phyloP scores from a whole-genome alignment of 2,113 vertebrate species.

The Eupsittula cactorum region DNA sequence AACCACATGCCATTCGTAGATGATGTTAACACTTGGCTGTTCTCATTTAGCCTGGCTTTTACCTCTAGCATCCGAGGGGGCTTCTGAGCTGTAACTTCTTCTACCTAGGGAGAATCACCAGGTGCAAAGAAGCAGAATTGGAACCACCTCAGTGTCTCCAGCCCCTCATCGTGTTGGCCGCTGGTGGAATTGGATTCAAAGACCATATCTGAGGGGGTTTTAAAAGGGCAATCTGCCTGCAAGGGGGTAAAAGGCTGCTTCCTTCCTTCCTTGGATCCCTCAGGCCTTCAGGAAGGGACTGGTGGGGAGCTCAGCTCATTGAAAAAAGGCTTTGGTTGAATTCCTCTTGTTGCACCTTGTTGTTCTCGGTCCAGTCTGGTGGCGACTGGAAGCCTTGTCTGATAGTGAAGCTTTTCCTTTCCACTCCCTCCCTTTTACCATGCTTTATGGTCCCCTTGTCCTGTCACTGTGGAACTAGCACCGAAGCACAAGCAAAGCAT shows the following conservation, averaged over 20 bases:
- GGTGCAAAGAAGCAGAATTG: conserved; percentile 90
- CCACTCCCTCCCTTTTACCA: conserved; percentile 69
- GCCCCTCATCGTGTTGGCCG: neutral
- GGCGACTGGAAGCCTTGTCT: conserved; percentile 88
- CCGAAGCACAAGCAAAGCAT: conserved; percentile 62
- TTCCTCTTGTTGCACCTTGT: conserved; percentile 93
- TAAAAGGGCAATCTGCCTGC: neutral
- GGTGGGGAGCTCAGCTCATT: conserved; percentile 52
- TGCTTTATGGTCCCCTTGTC: conserved; percentile 70
- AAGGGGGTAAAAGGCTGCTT: neutral
- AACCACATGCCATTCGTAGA: conserved; percentile 82
- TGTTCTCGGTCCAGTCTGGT: conserved; percentile 89
- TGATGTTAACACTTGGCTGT: conserved; percentile 85
- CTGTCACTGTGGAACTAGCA: conserved; percentile 62
- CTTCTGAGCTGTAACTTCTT: conserved; percentile 80
- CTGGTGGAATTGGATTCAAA: conserved; percentile 39
- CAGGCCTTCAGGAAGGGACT: conserved; percentile 41
- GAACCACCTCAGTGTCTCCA: conserved; percentile 47
- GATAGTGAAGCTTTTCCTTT: conserved; percentile 83
- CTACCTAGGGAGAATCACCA: conserved; percentile 92
- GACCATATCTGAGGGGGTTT: neutral
- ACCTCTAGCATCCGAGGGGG: conserved; percentile 85
- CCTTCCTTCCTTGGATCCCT: neutral
- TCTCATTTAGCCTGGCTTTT: conserved; percentile 89
- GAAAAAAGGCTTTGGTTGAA: conserved; percentile 72